A percentile compares a stretch with the other conserved stretches of the same genome.
Evolutionary conservation across 1,140 invertebrate species (phyloP).

Genomic region (Pseudachorutes palmiensis): DNA sequence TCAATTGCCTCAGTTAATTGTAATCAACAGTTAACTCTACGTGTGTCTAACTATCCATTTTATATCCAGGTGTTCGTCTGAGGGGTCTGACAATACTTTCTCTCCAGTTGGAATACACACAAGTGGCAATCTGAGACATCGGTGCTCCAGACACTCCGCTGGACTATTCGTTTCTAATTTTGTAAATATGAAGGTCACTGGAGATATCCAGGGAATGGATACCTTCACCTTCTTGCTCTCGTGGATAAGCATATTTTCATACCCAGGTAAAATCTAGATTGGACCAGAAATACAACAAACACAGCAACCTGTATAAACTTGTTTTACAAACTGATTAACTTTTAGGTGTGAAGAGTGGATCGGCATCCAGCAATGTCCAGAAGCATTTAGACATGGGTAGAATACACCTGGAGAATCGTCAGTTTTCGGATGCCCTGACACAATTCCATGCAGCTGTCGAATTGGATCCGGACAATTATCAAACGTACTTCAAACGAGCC

Average conservation of each 20-base stretch:
- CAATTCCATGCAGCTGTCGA: conserved; percentile 98
- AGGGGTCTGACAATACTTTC: too few species aligned
- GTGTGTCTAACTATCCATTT: too few species aligned
- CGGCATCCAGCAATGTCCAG: conserved; percentile 61
- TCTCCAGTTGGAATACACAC: background rate
- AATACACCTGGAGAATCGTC: conserved; percentile 78
- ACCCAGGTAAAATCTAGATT: conserved; percentile 28
- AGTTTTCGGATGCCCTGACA: conserved; percentile 89
- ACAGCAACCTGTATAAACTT: too few species aligned
- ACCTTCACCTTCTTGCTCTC: conserved; percentile 31
- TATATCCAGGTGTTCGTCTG: background rate
- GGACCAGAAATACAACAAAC: background rate
- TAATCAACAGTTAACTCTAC: background rate
- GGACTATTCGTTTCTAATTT: background rate
- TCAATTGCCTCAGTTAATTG: background rate
- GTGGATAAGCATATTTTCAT: conserved; percentile 30
- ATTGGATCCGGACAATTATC: conserved; percentile 89
- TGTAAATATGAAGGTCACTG: conserved; percentile 12
- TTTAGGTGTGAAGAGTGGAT: conserved; percentile 34
- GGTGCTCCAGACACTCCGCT: background rate
- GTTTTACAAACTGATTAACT: background rate
- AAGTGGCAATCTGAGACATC: background rate
- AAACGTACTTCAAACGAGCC: conserved; percentile 88
- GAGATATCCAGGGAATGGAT: conserved; percentile 20
- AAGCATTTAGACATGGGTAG: conserved; percentile 88